Conservation (phyloP, 2,797 vertebrate species). For the Smutsia temminckii region DNA sequence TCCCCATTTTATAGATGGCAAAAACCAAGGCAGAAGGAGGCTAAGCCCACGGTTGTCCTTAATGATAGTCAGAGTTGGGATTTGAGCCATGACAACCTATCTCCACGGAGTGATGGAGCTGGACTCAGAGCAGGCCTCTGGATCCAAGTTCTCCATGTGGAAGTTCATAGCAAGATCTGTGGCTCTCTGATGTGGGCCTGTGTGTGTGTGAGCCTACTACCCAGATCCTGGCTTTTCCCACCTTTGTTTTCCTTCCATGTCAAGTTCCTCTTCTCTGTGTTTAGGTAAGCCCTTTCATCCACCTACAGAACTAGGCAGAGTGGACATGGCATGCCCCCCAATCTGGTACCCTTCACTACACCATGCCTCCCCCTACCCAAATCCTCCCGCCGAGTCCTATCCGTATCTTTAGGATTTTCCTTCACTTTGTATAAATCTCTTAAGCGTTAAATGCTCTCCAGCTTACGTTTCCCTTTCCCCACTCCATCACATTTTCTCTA, state of each 20-base stretch:
- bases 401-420: neutral
- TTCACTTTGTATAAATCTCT: neutral
- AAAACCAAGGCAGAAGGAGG: slow-evolving; percentile 34
- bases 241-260: neutral
- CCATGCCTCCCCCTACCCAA: accelerated
- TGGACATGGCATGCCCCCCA: neutral
- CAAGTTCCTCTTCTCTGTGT: neutral
- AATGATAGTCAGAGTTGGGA: neutral
- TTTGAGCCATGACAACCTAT: neutral
- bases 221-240: neutral
- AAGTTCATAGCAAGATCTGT: neutral
- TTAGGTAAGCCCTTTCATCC: neutral
- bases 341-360: neutral
- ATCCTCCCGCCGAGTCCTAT: neutral
- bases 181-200: neutral
- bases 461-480: neutral
- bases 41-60: neutral
- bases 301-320: neutral
- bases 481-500: neutral
- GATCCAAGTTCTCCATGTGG: neutral
- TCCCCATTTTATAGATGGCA: neutral
- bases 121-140: neutral
- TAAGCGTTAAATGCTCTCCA: neutral
- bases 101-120: neutral
- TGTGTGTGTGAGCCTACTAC: too few species aligned